phyloP scores from a whole-genome alignment of 1,140 invertebrate genomes.

The Probaryconus sp. region DNA sequence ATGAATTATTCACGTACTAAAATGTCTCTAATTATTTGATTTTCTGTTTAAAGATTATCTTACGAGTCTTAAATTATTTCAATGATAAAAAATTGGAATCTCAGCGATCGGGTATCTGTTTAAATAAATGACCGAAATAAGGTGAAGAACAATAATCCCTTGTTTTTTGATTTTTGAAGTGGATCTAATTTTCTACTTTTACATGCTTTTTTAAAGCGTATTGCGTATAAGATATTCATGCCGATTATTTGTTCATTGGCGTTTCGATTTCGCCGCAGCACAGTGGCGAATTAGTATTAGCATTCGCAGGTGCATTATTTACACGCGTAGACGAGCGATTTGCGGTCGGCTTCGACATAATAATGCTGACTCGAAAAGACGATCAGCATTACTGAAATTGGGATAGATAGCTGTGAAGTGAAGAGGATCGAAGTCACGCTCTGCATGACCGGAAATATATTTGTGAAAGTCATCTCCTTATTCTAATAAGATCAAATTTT shows the following conservation, averaged over 20 bases:
- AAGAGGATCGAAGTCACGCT: constrained; percentile 72
- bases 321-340: constrained; percentile 67
- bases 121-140: too few relatives aligned
- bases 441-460: constrained; percentile 68
- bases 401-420: constrained; percentile 70
- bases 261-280: constrained; percentile 49
- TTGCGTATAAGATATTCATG: constrained; percentile 59
- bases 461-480: constrained; percentile 59
- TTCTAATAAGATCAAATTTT: too few relatives aligned
- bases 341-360: constrained; percentile 62
- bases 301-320: constrained; percentile 71
- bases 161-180: too few relatives aligned
- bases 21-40: too few relatives aligned
- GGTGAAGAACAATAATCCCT: too few relatives aligned
- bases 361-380: constrained; percentile 38
- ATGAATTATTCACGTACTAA: too few relatives aligned
- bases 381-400: constrained; percentile 69
- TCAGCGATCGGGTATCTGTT: too few relatives aligned
- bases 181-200: too few relatives aligned
- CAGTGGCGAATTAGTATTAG: constrained; percentile 61
- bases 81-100: too few relatives aligned
- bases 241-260: constrained; percentile 59
- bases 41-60: too few relatives aligned
- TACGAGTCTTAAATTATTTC: too few relatives aligned
- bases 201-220: too few relatives aligned